Conservation (phyloP, 2,797 vertebrate genomes). For the Galago senegalensis region DNA sequence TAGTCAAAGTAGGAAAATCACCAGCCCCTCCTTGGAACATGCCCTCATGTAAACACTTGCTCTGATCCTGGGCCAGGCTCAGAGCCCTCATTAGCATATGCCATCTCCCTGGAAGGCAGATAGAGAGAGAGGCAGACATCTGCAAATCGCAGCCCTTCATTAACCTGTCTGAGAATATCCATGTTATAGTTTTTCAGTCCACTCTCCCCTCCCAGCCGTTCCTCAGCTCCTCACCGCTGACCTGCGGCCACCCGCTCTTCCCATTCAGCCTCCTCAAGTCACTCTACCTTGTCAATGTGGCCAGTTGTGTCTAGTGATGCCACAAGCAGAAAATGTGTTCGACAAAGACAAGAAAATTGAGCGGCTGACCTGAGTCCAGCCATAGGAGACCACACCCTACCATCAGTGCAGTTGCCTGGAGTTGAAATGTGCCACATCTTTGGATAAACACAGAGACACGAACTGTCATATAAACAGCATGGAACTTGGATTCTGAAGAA, state of each 20-base stretch:
- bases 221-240: slow-evolving; percentile 25
- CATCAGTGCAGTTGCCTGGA: neutral
- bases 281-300: neutral
- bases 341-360: neutral
- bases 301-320: neutral
- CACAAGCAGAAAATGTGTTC: neutral
- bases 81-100: slow-evolving; percentile 23
- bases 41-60: neutral
- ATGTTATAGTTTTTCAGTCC: slow-evolving; percentile 74
- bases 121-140: neutral
- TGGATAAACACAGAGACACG: neutral
- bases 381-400: neutral
- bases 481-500: slow-evolving; percentile 7
- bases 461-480: neutral
- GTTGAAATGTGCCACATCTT: neutral
- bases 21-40: neutral
- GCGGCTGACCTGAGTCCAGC: neutral
- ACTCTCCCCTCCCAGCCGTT: slow-evolving; percentile 25
- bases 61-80: neutral
- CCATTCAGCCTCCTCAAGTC: slow-evolving; percentile 1
- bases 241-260: neutral
- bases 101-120: slow-evolving; percentile 36
- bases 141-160: slow-evolving; percentile 62
- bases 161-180: slow-evolving; percentile 71
- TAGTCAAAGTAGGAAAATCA: neutral